Evolutionary conservation across 2,797 vertebrate species (phyloP).

Genomic region (Ctenopoma kingsleyae): DNA sequence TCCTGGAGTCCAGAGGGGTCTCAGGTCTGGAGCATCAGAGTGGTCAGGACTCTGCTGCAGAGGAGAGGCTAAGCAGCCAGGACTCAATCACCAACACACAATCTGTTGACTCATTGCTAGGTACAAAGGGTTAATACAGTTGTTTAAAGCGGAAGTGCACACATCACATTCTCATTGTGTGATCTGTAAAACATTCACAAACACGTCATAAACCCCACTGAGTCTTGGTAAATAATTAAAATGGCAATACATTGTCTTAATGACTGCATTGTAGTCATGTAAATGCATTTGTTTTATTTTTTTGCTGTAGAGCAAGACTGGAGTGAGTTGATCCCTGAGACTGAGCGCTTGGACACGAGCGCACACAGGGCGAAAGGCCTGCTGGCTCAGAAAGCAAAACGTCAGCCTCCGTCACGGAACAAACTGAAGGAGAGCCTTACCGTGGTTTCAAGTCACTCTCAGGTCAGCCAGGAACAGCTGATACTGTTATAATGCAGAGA

Average conservation of each 20-base stretch:
- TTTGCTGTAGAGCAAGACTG: conserved; percentile 82
- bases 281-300: background rate
- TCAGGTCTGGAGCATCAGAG: conserved; percentile 43
- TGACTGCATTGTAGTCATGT: too few relatives aligned
- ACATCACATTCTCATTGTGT: conserved; percentile 2
- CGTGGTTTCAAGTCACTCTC: conserved; percentile 55
- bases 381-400: conserved; percentile 91
- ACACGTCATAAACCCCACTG: conserved; percentile 9
- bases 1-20: conserved; percentile 83
- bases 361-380: conserved; percentile 90
- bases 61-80: conserved; percentile 60
- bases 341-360: conserved; percentile 91
- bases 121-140: conserved; percentile 40
- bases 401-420: conserved; percentile 90
- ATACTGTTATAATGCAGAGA: background rate
- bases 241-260: background rate
- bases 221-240: conserved; percentile 34
- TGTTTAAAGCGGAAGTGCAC: background rate
- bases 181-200: conserved; percentile 43
- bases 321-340: conserved; percentile 89
- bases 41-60: conserved; percentile 46
- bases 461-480: conserved; percentile 75
- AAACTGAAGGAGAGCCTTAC: conserved; percentile 88
- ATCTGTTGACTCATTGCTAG: conserved; percentile 79
- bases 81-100: conserved; percentile 70